Conservation (phyloP, 2,113 vertebrate species). For the Ameiurus melas region DNA sequence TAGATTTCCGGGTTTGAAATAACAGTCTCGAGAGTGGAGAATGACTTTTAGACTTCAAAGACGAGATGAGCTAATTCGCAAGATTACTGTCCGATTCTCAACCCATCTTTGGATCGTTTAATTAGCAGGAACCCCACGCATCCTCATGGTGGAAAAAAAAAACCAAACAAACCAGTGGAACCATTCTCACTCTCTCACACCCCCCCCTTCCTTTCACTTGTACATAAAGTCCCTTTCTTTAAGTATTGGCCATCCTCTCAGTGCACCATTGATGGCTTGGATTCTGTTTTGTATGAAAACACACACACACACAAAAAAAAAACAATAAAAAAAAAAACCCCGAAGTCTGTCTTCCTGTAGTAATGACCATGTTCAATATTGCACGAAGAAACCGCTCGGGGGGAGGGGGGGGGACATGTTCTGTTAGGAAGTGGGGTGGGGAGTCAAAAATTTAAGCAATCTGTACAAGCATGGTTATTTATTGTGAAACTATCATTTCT, state of each 20-base stretch:
- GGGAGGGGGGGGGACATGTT: neutral
- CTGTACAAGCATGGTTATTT: constrained; percentile 79
- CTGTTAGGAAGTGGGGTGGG: neutral
- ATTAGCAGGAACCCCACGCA: neutral
- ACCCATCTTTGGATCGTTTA: too few species aligned
- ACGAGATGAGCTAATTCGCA: neutral
- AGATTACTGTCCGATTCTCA: neutral
- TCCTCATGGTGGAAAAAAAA: neutral
- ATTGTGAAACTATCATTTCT: constrained; percentile 80
- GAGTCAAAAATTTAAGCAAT: constrained; percentile 42
- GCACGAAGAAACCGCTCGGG: constrained; percentile 61
- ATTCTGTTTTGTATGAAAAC: constrained; percentile 67
- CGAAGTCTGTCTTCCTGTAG: constrained; percentile 58
- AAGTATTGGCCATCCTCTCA: constrained; percentile 65
- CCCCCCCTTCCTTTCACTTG: constrained; percentile 46
- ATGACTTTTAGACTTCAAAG: neutral
- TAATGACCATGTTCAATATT: constrained; percentile 65
- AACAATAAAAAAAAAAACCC: constrained; percentile 11
- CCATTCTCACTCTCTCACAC: neutral
- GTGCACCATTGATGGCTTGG: constrained; percentile 65
- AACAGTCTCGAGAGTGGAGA: neutral
- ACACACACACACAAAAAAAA: too few species aligned
- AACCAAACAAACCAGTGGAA: neutral
- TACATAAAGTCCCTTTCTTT: constrained; percentile 62
- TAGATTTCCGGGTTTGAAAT: neutral